Evolutionary conservation across 2,113 vertebrate genomes (phyloP).

Genomic region (Gymnarchus niloticus): DNA sequence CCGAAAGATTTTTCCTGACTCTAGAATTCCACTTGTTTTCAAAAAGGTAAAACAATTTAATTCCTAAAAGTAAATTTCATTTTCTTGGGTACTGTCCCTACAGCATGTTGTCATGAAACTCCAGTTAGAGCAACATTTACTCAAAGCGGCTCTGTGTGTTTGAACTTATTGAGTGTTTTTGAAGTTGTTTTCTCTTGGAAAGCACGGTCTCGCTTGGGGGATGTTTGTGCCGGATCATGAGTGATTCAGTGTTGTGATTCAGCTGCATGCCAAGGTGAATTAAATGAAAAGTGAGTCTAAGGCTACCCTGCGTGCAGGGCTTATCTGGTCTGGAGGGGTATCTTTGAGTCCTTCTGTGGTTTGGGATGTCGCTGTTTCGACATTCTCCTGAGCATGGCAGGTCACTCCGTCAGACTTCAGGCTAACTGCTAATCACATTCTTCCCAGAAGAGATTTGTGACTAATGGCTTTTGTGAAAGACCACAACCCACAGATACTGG

Average conservation of each 20-base stretch:
- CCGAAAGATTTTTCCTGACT: slow-evolving; percentile 76
- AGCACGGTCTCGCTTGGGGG: background rate
- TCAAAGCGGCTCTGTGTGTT: background rate
- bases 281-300: background rate
- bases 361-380: background rate
- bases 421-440: background rate
- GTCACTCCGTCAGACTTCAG: background rate
- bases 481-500: background rate
- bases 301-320: too few relatives aligned
- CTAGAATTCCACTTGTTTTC: slow-evolving; percentile 85
- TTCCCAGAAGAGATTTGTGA: background rate
- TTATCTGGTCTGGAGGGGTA: background rate
- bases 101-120: background rate
- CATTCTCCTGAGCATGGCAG: background rate
- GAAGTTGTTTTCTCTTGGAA: background rate
- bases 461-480: background rate
- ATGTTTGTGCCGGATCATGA: background rate
- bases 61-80: background rate
- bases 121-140: background rate
- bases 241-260: background rate
- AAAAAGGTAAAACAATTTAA: slow-evolving; percentile 69
- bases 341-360: background rate
- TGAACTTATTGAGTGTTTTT: background rate
- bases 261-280: background rate
- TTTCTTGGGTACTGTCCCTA: background rate